Evolutionary conservation across 1,140 invertebrate genomes (phyloP).

Genomic region (Marisa cornuarietis): DNA sequence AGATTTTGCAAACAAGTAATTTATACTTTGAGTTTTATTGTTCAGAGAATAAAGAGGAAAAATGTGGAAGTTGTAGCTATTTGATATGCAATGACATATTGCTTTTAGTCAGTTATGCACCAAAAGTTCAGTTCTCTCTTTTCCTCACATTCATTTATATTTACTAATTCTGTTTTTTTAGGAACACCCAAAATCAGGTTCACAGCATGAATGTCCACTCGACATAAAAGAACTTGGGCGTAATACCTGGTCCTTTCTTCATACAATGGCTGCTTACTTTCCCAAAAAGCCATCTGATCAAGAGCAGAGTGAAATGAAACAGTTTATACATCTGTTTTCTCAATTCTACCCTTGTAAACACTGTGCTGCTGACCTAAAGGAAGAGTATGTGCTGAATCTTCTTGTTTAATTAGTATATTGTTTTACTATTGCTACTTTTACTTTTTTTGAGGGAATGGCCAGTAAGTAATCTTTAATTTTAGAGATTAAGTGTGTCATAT

Average conservation of each 20-base stretch:
- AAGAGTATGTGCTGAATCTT: slow-evolving; percentile 41
- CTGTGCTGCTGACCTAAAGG: slow-evolving; percentile 84
- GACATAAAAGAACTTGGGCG: slow-evolving; percentile 65
- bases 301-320: slow-evolving; percentile 80
- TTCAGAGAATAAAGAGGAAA: no score
- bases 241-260: slow-evolving; percentile 89
- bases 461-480: no score
- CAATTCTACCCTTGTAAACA: slow-evolving; percentile 94
- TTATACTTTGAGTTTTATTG: no score
- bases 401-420: neutral
- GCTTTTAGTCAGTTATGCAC: no score
- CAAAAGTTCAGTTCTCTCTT: no score
- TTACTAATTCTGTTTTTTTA: neutral
- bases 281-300: slow-evolving; percentile 81
- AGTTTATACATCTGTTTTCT: slow-evolving; percentile 87
- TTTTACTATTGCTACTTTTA: neutral
- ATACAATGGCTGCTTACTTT: slow-evolving; percentile 97
- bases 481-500: no score
- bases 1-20: no score
- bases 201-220: slow-evolving; percentile 63
- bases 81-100: no score
- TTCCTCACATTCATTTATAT: neutral
- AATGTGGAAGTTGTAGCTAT: no score
- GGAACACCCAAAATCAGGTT: neutral
- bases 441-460: no score